Conservation (phyloP, 2,113 vertebrate species). For the Camarhynchus parvulus region DNA sequence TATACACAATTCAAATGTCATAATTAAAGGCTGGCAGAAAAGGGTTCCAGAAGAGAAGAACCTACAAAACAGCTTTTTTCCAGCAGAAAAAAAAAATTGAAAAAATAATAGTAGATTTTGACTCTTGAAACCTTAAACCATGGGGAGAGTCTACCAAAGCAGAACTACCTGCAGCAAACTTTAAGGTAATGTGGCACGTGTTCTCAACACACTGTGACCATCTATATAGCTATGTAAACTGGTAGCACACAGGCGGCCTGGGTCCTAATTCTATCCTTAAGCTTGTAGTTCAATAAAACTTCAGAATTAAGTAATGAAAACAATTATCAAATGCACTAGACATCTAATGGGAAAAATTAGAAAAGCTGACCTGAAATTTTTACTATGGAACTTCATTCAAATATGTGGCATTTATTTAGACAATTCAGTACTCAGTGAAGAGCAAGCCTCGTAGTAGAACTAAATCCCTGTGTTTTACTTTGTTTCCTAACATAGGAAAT, state of each 20-base stretch:
- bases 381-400: not conserved
- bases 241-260: not conserved
- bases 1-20: not conserved
- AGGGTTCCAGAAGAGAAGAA: not conserved
- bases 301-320: not conserved
- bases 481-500: not conserved
- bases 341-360: not conserved
- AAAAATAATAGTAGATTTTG: not conserved
- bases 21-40: not conserved
- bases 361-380: not conserved
- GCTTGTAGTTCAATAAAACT: not conserved
- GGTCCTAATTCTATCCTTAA: not conserved
- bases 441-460: not conserved
- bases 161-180: not conserved
- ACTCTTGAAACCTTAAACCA: not conserved
- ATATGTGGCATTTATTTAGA: not conserved
- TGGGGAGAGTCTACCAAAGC: not conserved
- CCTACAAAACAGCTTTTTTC: not conserved
- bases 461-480: not conserved
- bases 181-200: not conserved
- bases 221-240: not conserved
- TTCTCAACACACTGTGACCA: not conserved
- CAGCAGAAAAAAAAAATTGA: not conserved
- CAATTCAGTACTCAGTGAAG: not conserved
- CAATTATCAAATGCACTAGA: not conserved